Evolutionary conservation across 2,888 invertebrate species (phyloP), one percentile per base, ranked within the genome.

Genomic region (Mythimna vitellina): DNA sequence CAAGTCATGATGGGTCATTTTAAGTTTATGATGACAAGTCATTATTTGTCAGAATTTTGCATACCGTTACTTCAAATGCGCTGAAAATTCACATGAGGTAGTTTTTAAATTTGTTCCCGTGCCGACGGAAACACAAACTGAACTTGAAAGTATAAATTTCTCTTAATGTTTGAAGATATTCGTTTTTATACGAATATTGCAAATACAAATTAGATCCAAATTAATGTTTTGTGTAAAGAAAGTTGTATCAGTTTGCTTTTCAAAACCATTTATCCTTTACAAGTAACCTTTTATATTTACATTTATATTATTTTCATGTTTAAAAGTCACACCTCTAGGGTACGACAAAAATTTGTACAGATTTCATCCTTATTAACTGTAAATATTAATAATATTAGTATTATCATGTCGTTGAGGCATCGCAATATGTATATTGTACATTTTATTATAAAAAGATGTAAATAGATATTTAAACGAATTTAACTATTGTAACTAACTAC

Each of bases 401-500:
- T 63, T 65, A 76, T 71, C 73, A 80, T 88, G 87, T 73, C 83
- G 71, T 82, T 69, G 56, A 73, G 88, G 82, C 85, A 89, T 89
- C 87, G 93, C 93, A 93, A 93, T 93, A 93, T 91, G 89, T 91
- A 86, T 91, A 90, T 89, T 93, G 90, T 93, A 92, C 82, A 91
- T 90, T 91, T 77, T 90, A 90, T 82, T 84, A 86, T 87, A 87
- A 86, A 73, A 73, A 89, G 89, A 87, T 95, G 95, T 95, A 95
- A 89, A 96, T 94, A 96, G 91, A 93, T 95, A 94, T 93, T 95
- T 95, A 94, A 95, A 95, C 95, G 95, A 95, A 95, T 95, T 95
- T 95, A 95, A 93, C 89, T 93, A 93, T 91, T 91, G 89, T 93
- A 93, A 92, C 87, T 85, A 88, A 88, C 85, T 89, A 90, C 84